phyloP scores from a whole-genome alignment of 2,797 vertebrate species.

The Distichodus sexfasciatus region DNA sequence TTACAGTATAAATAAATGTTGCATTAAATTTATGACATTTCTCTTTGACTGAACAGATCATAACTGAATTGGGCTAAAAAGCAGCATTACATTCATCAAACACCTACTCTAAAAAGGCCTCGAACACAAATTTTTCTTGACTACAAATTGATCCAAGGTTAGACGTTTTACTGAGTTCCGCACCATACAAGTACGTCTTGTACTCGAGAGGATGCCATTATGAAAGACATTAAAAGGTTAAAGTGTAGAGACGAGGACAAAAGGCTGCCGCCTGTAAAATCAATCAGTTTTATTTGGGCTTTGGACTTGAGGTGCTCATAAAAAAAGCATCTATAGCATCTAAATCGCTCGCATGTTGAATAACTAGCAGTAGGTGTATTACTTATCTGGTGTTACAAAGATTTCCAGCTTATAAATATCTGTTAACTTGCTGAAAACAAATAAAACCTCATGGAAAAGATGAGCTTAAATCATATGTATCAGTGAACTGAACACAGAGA shows the following conservation, averaged over 20 bases:
- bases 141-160: not conserved
- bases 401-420: no score
- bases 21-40: not conserved
- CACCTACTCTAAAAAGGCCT: not conserved
- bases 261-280: not conserved
- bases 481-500: constrained; percentile 1
- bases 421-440: no score
- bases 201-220: not conserved
- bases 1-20: not conserved
- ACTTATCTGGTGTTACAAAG: no score
- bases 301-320: no score
- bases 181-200: not conserved
- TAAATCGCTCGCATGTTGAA: no score
- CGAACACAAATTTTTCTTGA: not conserved
- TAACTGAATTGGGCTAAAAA: not conserved
- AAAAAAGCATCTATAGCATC: no score
- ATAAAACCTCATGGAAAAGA: no score
- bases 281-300: not conserved
- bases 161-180: not conserved
- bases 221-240: not conserved
- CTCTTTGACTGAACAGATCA: not conserved
- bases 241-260: not conserved
- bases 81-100: not conserved
- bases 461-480: no score
- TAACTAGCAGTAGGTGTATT: no score